Evolutionary conservation across 2,797 vertebrate species (phyloP), one percentile per base, ranked within the genome.

Genomic region (Pogoniulus pusillus): DNA sequence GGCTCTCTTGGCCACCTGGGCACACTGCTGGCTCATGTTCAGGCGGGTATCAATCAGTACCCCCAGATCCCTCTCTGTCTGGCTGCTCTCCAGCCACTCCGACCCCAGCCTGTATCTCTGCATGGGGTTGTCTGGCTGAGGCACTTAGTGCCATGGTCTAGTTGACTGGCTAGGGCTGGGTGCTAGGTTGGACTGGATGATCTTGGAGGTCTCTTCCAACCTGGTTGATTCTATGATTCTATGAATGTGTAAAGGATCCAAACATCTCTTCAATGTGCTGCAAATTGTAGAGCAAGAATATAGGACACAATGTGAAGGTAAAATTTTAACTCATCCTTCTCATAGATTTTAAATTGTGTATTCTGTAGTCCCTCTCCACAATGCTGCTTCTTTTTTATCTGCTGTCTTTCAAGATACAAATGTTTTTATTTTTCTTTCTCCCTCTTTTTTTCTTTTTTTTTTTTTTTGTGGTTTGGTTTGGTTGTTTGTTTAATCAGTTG

Each of bases 361-460:
- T 54, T 86, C 72, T 78, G 8, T 47, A 60, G 30, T 27, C 23
- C 18, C 49, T 64, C 14, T 77, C 41, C 68, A 16, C 24, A 60
- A 60, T 9, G 1, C 27, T n/a, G 24, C 7, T 24, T 37, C 41
- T 70, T 62, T 20, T 82, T 79, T 74, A 47, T 10, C 6, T 69
- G 26, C 34, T 57, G 12, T 51, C 12, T 66, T 87, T 45, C 23
- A 19, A 45, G 24, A 68, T 12, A 35, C 2, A 34, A 19, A 76
- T 41, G 0, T 26, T 77, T 64, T 7, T 55, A 9, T 73, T 62
- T 35, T 12, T 78, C 16, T 32, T 11, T 16, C 20, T 57, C 32
- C 13, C 2, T 32, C 45, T 20, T 19, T 29, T 7, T 60, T n/a
- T 1, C n/a, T n/a, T n/a, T n/a, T n/a, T 3, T 4, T 12, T 17